Conservation (phyloP, 2,888 invertebrate species). For the Leptinotarsa rubiginosa region DNA sequence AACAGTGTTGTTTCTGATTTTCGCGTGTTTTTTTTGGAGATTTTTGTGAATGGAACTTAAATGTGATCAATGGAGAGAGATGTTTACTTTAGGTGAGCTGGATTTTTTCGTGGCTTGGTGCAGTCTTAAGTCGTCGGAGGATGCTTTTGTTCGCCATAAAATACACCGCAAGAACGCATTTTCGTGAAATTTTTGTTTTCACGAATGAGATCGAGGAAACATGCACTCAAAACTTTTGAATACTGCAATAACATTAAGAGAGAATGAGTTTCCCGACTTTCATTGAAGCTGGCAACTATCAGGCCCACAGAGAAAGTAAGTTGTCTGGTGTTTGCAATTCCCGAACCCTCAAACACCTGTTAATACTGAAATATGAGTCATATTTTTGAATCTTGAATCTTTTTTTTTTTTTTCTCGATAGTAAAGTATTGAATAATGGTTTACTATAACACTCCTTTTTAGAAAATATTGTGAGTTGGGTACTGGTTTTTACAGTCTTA, state of each 20-base stretch:
- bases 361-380: background rate
- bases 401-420: background rate
- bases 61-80: conserved; percentile 61
- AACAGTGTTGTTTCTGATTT: conserved; percentile 25
- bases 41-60: conserved; percentile 39
- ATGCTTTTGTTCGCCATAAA: conserved; percentile 1
- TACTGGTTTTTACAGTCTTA: no score
- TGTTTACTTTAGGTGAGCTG: conserved; percentile 64
- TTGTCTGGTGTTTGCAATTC: background rate
- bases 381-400: background rate
- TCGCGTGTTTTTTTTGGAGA: conserved; percentile 24
- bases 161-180: conserved; percentile 20
- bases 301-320: background rate
- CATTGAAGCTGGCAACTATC: background rate
- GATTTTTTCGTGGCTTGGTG: conserved; percentile 24
- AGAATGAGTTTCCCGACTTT: background rate
- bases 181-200: conserved; percentile 3
- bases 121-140: conserved; percentile 1
- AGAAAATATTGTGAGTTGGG: no score
- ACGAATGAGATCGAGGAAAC: background rate
- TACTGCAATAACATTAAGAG: background rate
- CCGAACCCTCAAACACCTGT: background rate
- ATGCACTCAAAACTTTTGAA: background rate
- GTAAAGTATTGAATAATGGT: no score
- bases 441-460: no score